Evolutionary conservation across 2,797 vertebrate species (phyloP).

Genomic region (Percopsis omiscomaycus): DNA sequence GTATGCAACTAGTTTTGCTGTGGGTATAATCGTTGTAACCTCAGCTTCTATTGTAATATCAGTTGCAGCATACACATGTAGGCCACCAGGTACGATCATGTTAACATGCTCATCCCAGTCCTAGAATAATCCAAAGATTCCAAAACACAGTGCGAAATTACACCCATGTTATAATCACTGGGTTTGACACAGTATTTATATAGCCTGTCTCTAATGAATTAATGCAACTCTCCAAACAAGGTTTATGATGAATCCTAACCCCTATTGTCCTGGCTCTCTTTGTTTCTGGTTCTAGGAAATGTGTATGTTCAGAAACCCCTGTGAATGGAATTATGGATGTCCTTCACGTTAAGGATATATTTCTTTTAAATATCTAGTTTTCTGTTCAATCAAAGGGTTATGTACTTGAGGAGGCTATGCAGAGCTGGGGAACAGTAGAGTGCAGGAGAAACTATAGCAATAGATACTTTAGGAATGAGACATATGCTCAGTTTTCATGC

Average conservation of each 20-base stretch:
- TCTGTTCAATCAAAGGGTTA: conserved; percentile 15
- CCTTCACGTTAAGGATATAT: too few species aligned
- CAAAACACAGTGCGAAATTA: too few species aligned
- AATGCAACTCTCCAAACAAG: neutral
- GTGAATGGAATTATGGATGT: too few species aligned
- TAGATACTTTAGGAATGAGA: conserved; percentile 65
- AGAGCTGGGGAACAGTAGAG: conserved; percentile 45
- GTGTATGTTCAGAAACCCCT: neutral
- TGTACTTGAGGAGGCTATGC: conserved; percentile 37
- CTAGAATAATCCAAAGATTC: too few species aligned
- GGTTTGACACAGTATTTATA: neutral
- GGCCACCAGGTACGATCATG: too few species aligned
- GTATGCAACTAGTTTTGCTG: too few species aligned
- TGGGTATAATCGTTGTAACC: too few species aligned
- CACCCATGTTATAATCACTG: too few species aligned
- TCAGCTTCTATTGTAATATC: too few species aligned
- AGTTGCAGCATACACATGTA: too few species aligned
- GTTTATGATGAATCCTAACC: neutral
- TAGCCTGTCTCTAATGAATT: neutral
- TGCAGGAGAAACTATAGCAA: conserved; percentile 64
- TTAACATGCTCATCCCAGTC: too few species aligned
- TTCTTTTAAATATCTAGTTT: too few species aligned
- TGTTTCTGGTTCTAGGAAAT: neutral
- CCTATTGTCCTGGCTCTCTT: neutral
- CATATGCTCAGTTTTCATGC: conserved; percentile 66